A percentile compares a stretch with the other conserved stretches of the same genome.
phyloP scores from a whole-genome alignment of 1,140 invertebrate species.

The Lordiphosa collinella region DNA sequence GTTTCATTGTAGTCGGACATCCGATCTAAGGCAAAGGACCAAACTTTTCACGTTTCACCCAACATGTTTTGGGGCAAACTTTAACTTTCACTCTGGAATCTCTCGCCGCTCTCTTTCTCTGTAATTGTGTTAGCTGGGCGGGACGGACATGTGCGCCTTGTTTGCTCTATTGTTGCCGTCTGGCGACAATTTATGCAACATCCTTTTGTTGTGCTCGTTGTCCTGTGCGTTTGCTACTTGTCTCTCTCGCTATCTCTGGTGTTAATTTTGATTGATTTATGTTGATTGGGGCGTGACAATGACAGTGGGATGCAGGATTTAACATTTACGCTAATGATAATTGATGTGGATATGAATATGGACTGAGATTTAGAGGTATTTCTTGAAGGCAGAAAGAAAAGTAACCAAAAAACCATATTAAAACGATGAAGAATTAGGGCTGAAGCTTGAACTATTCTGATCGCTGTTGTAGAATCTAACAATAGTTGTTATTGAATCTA shows the following conservation, averaged over 20 bases:
- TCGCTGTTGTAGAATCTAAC: too few species aligned
- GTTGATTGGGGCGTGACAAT: constrained; percentile 17
- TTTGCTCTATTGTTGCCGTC: constrained; percentile 14
- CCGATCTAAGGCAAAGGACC: not conserved
- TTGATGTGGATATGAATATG: not conserved
- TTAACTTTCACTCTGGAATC: constrained; percentile 3
- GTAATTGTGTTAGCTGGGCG: constrained; percentile 31
- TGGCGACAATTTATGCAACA: constrained; percentile 24
- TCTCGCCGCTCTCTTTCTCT: constrained; percentile 4
- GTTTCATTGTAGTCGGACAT: not conserved
- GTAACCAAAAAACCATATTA: too few species aligned
- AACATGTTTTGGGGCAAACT: constrained; percentile 1
- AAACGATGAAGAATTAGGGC: too few species aligned
- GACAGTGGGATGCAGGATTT: not conserved
- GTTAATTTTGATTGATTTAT: constrained; percentile 26
- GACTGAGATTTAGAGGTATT: too few species aligned
- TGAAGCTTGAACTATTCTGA: too few species aligned
- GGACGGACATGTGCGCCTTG: constrained; percentile 11
- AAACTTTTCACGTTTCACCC: constrained; percentile 13
- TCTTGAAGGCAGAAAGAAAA: too few species aligned
- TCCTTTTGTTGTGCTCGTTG: not conserved
- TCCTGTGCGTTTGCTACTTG: constrained; percentile 6
- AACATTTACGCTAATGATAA: not conserved
- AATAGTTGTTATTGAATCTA: too few species aligned
- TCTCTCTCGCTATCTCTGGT: constrained; percentile 8